phyloP scores from a whole-genome alignment of 2,888 invertebrate genomes.

The Hylaea fasciaria region DNA sequence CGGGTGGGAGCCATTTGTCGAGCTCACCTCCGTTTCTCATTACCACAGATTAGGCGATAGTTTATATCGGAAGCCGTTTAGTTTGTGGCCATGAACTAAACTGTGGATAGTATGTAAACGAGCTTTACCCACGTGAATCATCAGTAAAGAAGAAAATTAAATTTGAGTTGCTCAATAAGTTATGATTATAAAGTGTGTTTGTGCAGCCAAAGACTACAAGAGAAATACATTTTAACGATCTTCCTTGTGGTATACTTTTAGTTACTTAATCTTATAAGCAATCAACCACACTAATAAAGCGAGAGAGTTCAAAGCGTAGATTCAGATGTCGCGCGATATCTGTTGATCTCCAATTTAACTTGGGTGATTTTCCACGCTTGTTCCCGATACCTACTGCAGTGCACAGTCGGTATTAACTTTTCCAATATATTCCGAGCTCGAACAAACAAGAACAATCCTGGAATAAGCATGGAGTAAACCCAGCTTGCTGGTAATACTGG shows the following conservation, averaged over 20 bases:
- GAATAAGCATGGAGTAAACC: conserved; percentile 29
- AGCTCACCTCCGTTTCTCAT: conserved; percentile 17
- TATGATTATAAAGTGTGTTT: no score
- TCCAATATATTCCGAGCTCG: conserved; percentile 60
- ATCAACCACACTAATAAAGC: conserved; percentile 23
- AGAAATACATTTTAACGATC: no score
- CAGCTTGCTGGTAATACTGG: background rate
- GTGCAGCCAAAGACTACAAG: no score
- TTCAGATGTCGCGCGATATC: conserved; percentile 55
- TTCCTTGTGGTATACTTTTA: no score
- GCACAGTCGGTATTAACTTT: conserved; percentile 51
- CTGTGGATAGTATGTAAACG: background rate
- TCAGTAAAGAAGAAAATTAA: no score
- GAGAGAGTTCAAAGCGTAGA: conserved; percentile 40
- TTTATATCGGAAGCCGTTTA: background rate
- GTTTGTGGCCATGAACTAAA: background rate
- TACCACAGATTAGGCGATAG: conserved; percentile 29
- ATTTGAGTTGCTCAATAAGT: no score
- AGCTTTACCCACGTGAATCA: no score
- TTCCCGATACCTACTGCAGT: conserved; percentile 31
- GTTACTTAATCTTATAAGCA: no score
- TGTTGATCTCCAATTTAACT: conserved; percentile 72
- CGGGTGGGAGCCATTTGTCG: conserved; percentile 35
- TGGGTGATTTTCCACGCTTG: conserved; percentile 58
- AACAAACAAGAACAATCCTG: conserved; percentile 24